Percentiles rank a stretch among this genome's conserved stretches.
Evolutionary conservation across 2,888 invertebrate species (phyloP).

Genomic region (Lepidonotus clava): DNA sequence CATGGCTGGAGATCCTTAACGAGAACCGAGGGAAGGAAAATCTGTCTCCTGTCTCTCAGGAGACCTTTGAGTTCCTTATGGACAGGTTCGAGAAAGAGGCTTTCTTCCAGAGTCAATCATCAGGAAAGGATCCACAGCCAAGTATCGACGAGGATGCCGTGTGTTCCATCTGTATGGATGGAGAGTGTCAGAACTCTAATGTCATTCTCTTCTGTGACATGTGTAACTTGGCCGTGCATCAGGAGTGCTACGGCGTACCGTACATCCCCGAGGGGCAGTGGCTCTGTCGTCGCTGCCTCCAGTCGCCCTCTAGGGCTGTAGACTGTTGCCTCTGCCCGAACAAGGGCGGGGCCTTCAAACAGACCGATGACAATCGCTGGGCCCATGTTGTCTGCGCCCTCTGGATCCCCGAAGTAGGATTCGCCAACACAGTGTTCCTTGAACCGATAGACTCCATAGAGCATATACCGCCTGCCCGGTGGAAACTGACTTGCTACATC

Average conservation of each 20-base stretch:
- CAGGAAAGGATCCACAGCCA: slow-evolving; percentile 84
- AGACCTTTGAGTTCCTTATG: slow-evolving; percentile 96
- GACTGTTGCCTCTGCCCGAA: slow-evolving; percentile 99
- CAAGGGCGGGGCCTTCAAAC: slow-evolving; percentile 98
- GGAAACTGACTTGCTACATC: slow-evolving; percentile 97
- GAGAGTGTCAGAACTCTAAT: slow-evolving; percentile 98
- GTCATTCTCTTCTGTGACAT: slow-evolving; percentile 99
- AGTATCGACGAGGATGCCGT: slow-evolving; percentile 98
- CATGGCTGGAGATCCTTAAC: slow-evolving; percentile 95
- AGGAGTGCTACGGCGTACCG: slow-evolving; percentile 98
- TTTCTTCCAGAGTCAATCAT: slow-evolving; percentile 76
- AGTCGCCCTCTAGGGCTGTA: slow-evolving; percentile 95
- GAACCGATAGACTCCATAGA: slow-evolving; percentile 99
- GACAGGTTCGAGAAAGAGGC: slow-evolving; percentile 98
- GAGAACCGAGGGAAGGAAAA: slow-evolving; percentile 85
- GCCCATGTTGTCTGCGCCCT: slow-evolving; percentile 99
- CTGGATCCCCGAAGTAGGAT: slow-evolving; percentile 97
- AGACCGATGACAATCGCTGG: slow-evolving; percentile 97
- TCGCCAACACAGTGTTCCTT: slow-evolving; percentile 96
- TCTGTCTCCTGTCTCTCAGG: slow-evolving; percentile 89
- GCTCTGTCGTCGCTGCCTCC: slow-evolving; percentile 96
- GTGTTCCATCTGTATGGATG: slow-evolving; percentile 99
- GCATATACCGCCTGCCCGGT: slow-evolving; percentile 96
- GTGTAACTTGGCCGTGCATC: slow-evolving; percentile 99
- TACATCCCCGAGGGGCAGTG: slow-evolving; percentile 99